phyloP scores from a whole-genome alignment of 2,113 vertebrate species.

The Centrocercus urophasianus region DNA sequence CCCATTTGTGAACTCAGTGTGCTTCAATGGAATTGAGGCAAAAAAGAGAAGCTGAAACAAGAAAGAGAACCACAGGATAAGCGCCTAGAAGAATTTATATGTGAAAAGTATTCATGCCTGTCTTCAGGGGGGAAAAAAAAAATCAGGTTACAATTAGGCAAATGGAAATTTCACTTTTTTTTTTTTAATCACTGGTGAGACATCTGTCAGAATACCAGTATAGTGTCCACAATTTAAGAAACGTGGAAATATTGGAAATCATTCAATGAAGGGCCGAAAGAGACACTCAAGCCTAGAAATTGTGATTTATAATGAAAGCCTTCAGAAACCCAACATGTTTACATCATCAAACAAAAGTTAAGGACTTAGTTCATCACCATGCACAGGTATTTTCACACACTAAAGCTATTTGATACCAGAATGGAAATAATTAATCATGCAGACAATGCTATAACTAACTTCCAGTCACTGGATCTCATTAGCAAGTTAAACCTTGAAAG shows the following conservation, averaged over 20 bases:
- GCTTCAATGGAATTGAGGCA: neutral
- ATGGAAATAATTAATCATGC: slow-evolving; percentile 62
- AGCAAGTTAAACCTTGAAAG: slow-evolving; percentile 65
- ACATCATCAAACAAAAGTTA: slow-evolving; percentile 22
- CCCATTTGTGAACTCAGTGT: neutral
- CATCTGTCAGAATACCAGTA: neutral
- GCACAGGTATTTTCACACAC: slow-evolving; percentile 47
- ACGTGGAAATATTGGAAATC: slow-evolving; percentile 14
- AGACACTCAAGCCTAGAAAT: slow-evolving; percentile 12
- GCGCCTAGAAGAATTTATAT: neutral
- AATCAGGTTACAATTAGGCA: neutral
- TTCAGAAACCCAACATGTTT: neutral
- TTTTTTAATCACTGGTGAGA: neutral
- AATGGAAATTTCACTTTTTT: neutral
- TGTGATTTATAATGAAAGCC: slow-evolving; percentile 30
- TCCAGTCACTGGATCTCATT: slow-evolving; percentile 62
- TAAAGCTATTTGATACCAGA: slow-evolving; percentile 23
- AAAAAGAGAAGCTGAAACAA: neutral
- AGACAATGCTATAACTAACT: slow-evolving; percentile 60
- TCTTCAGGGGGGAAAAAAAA: neutral
- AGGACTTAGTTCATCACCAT: neutral
- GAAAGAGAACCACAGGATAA: neutral
- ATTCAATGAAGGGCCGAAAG: neutral
- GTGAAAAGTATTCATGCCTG: neutral
- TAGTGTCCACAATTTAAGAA: neutral